Evolutionary conservation across 2,113 vertebrate genomes (phyloP).

Genomic region (Aleadryas rufinucha): DNA sequence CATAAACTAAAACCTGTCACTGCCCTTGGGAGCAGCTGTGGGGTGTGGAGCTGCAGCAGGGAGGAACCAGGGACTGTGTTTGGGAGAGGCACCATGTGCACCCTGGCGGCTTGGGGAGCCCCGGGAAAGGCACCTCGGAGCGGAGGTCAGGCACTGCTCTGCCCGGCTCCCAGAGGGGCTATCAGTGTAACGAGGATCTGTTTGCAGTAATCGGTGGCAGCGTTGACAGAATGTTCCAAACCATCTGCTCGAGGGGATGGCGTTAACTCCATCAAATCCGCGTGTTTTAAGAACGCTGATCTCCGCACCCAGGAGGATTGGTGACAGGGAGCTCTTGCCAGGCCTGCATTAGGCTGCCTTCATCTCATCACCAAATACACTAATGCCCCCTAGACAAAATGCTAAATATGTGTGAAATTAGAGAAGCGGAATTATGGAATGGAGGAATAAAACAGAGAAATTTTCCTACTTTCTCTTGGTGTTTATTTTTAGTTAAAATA

Average conservation of each 20-base stretch:
- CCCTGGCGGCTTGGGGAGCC: neutral
- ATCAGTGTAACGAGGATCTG: constrained; percentile 87
- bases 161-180: constrained; percentile 83
- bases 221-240: constrained; percentile 91
- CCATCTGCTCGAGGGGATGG: constrained; percentile 92
- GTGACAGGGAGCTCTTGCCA: constrained; percentile 69
- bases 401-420: constrained; percentile 53
- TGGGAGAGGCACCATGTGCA: neutral
- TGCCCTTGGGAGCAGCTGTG: neutral
- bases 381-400: constrained; percentile 53
- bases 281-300: constrained; percentile 90
- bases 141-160: constrained; percentile 52
- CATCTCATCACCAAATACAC: constrained; percentile 55
- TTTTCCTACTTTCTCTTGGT: neutral
- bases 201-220: constrained; percentile 89
- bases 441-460: neutral
- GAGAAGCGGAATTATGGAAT: neutral
- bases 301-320: constrained; percentile 79
- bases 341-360: constrained; percentile 69
- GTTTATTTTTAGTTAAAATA: neutral
- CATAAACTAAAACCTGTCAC: neutral
- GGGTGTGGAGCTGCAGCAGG: neutral
- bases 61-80: neutral
- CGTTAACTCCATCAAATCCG: constrained; percentile 86
- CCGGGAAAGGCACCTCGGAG: neutral